Evolutionary conservation across 2,888 invertebrate species (phyloP), one percentile per base, ranked within the genome.

Genomic region (Acrobasis repandana): DNA sequence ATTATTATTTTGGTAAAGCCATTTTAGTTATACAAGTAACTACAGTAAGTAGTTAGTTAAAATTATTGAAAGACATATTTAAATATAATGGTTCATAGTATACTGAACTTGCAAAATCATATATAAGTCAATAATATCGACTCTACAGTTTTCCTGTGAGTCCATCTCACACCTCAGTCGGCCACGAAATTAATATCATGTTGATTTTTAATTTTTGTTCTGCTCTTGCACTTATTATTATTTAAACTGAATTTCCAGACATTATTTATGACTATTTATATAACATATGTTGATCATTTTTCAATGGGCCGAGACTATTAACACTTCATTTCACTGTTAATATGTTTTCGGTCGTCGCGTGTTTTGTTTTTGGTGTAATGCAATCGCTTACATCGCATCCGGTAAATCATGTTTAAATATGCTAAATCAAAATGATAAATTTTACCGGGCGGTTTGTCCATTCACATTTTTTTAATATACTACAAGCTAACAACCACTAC

Each of bases 211-310:
- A 85, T 88, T 90, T 82, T 86, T 88, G 82, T 88, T 86, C 82
- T 80, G 79, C 78, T 87, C 84, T 85, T 88, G 88, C 87, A 90
- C 88, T 90, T 92, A 90, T 91, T 90, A 90, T 90, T 91, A 90
- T 88, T 92, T 91, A 91, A 91, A 90, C 90, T 90, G 89, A 89
- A 90, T 89, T 88, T 88, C 85, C 86, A 86, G 80, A 66, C 76
- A 81, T 89, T 90, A 91, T 91, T 92, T 92, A 91, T 91, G 85
- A 88, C 85, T 92, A 91, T 91, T 92, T 91, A 91, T 90, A 91
- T 91, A 91, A 90, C 89, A 86, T 91, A 92, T 91, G 91, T 87
- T 89, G 89, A 90, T 88, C 90, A 91, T 92, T 91, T 90, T 88
- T 92, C 91, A 91, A 90, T 90, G 91, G 90, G 85, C 88, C 88